Base-by-base conservation (phyloP, 2,888 invertebrate species). In the Boloria selene region DNA sequence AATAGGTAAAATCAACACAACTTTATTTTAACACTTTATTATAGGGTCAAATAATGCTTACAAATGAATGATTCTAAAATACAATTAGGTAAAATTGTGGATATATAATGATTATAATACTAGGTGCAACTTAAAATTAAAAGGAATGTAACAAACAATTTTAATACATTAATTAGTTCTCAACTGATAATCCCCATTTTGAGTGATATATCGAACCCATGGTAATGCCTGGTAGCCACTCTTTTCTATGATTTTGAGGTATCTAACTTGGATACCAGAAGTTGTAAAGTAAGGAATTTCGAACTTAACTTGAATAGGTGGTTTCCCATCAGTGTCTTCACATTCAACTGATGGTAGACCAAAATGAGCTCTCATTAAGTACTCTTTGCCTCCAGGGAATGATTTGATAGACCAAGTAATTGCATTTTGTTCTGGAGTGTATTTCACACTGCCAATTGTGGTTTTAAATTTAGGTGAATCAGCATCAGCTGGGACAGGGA, bases 241-340 rank as follows among this genome's bases (percentile, higher is more conserved):
- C 90, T 99, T 99, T 83, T 99, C 99, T 78, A 99, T 99, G 77
- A 99, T 99, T 90, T 99, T 99, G 82, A 99, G 92, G 83, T 99
- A 98, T 64, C 98, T 94, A 70, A 98, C 98, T 94, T 99, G 99
- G 78, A 99, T 99, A 45, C 99, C 99, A 31, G 98, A 98, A 44
- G 99, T 99, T 0, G 99, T 99, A 80, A 99, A 99, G 83, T 99
- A 99, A 0, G 99, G 99, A 77, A 99, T 99, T 92, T 99, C 99
- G 93, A 99, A 99, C 88, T 98, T 98, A 3, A 99, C 98, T 91
- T 98, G 98, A 75, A 99, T 99, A 0, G 99, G 99, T 53, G 99
- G 99, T 84, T 97, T 97, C 0, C 98, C 99, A 89, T 99, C 99
- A 0, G 95, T 92, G 75, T 99, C 98, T 82, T 99, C 99, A 77